Conservation (phyloP, 2,797 vertebrate species). For the Takifugu ocellatus region DNA sequence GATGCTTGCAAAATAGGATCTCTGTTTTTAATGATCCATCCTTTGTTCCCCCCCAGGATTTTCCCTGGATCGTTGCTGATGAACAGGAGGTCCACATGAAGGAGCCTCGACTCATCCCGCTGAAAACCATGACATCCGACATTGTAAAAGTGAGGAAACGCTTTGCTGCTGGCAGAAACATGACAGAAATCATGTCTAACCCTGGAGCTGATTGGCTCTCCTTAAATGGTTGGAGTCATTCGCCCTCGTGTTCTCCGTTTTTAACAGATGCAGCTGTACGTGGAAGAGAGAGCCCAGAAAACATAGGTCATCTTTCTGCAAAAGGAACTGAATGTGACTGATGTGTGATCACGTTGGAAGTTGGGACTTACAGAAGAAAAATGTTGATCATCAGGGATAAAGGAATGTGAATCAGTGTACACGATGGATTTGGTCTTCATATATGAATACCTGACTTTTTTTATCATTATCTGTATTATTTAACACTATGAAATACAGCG, state of each 20-base stretch:
- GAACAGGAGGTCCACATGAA: slow-evolving; percentile 97
- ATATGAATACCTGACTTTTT: no score
- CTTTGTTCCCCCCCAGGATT: slow-evolving; percentile 77
- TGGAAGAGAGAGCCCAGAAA: slow-evolving; percentile 93
- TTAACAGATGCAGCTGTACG: slow-evolving; percentile 94
- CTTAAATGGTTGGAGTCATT: slow-evolving; percentile 1
- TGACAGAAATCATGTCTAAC: neutral
- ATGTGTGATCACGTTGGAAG: neutral
- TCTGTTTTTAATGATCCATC: neutral
- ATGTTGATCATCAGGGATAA: neutral
- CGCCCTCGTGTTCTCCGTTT: slow-evolving; percentile 2
- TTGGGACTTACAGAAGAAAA: no score
- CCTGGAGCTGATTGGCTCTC: neutral
- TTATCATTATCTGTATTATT: no score
- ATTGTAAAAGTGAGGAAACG: slow-evolving; percentile 84
- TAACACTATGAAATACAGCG: neutral
- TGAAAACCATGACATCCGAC: slow-evolving; percentile 97
- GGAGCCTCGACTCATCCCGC: slow-evolving; percentile 89
- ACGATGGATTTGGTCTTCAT: neutral
- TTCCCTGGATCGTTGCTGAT: slow-evolving; percentile 96
- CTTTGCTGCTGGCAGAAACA: neutral
- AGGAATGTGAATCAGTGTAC: neutral
- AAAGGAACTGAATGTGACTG: neutral
- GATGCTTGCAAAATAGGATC: neutral
- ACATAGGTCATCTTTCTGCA: slow-evolving; percentile 33